phyloP scores from a whole-genome alignment of 1,140 invertebrate genomes.

The Drosophila grimshawi region DNA sequence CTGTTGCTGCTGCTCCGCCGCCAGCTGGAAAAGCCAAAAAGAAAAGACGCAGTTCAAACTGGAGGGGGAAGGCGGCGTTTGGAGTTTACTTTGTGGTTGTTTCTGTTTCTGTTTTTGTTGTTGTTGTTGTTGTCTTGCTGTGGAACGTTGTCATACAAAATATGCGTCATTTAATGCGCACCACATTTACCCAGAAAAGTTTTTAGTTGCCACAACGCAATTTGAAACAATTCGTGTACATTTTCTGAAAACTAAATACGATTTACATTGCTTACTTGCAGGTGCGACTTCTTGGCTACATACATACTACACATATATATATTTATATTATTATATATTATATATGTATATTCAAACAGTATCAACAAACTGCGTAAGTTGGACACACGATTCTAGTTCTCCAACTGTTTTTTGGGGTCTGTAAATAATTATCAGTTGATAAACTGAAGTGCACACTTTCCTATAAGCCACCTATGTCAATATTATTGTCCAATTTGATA shows the following conservation, averaged over 20 bases:
- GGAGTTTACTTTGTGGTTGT: slow-evolving; percentile 9
- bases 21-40: not conserved
- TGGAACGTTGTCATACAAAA: not conserved
- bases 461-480: slow-evolving; percentile 27
- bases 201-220: slow-evolving; percentile 30
- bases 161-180: slow-evolving; percentile 41
- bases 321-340: too few species aligned
- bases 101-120: not conserved
- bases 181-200: slow-evolving; percentile 4
- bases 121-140: slow-evolving; percentile 5
- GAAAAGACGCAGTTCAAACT: slow-evolving; percentile 18
- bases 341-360: not conserved
- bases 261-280: slow-evolving; percentile 9
- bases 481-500: slow-evolving; percentile 42
- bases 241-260: not conserved
- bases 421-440: slow-evolving; percentile 33
- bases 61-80: not conserved
- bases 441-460: slow-evolving; percentile 36
- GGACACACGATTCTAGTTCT: not conserved
- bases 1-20: not conserved
- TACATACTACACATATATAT: too few species aligned
- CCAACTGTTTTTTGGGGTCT: not conserved
- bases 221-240: slow-evolving; percentile 18
- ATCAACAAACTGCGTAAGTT: not conserved
- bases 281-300: not conserved